Evolutionary conservation across 2,113 vertebrate species (phyloP).

Genomic region (Anser cygnoides): DNA sequence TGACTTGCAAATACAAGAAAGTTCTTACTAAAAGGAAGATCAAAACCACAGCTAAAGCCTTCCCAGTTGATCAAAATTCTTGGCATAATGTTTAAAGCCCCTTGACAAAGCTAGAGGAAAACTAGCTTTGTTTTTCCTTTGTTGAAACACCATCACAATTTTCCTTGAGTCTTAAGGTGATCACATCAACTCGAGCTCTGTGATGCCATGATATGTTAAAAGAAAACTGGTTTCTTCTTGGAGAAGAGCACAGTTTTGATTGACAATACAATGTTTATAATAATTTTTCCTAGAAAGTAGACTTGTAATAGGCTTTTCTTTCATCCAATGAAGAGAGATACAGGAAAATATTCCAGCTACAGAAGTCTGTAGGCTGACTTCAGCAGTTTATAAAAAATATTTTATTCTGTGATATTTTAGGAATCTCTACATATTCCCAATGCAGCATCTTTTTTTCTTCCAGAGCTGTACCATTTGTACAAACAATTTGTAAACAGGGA

Average conservation of each 20-base stretch:
- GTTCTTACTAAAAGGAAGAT: background rate
- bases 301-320: background rate
- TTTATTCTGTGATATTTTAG: background rate
- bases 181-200: background rate
- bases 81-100: background rate
- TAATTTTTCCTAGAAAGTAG: background rate
- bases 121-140: background rate
- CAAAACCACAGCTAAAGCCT: background rate
- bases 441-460: background rate
- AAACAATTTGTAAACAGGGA: constrained; percentile 24
- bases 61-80: background rate
- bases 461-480: background rate
- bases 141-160: background rate
- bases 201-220: background rate
- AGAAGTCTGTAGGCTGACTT: background rate
- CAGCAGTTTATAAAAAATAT: background rate
- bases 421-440: background rate
- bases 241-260: background rate
- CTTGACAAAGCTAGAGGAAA: fast-evolving
- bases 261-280: background rate
- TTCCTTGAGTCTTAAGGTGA: background rate
- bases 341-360: background rate
- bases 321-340: background rate
- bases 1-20: background rate
- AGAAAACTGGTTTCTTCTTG: background rate